Percentiles rank a stretch among this genome's conserved stretches.
Conservation (phyloP, 2,888 invertebrate genomes). For the Chymomyza caudatula region DNA sequence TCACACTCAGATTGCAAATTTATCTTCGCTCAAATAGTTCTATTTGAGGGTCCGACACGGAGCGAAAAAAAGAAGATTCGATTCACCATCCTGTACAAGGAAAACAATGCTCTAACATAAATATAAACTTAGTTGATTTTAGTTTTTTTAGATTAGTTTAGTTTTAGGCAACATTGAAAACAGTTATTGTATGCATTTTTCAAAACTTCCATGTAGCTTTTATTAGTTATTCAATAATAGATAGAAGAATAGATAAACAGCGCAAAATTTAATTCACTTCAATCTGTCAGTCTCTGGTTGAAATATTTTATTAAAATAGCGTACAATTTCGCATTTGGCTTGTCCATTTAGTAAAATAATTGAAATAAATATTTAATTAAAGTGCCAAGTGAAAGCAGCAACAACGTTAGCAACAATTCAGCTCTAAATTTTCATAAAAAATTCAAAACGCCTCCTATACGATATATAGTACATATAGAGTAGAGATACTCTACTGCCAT, state of each 20-base stretch:
- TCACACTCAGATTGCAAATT: too few species aligned
- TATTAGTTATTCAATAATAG: too few species aligned
- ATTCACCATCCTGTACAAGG: too few species aligned
- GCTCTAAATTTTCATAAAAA: slow-evolving; percentile 69
- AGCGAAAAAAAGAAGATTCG: too few species aligned
- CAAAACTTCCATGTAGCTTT: too few species aligned
- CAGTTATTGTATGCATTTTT: too few species aligned
- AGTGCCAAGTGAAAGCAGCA: slow-evolving; percentile 50
- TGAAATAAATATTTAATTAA: slow-evolving; percentile 73
- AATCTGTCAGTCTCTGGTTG: neutral
- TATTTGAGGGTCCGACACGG: too few species aligned
- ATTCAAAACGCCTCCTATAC: slow-evolving; percentile 59
- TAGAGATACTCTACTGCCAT: neutral
- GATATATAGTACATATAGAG: neutral
- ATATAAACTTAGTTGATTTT: too few species aligned
- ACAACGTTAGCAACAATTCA: slow-evolving; percentile 20
- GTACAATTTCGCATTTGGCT: neutral
- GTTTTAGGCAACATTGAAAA: too few species aligned
- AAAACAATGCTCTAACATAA: too few species aligned
- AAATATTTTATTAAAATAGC: neutral
- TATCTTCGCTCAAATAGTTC: too few species aligned
- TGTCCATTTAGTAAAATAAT: slow-evolving; percentile 54
- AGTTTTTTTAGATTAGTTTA: too few species aligned
- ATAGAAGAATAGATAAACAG: neutral
- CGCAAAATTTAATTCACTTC: neutral